phyloP scores from a whole-genome alignment of 2,888 invertebrate genomes.

The Nesidiocoris tenuis region DNA sequence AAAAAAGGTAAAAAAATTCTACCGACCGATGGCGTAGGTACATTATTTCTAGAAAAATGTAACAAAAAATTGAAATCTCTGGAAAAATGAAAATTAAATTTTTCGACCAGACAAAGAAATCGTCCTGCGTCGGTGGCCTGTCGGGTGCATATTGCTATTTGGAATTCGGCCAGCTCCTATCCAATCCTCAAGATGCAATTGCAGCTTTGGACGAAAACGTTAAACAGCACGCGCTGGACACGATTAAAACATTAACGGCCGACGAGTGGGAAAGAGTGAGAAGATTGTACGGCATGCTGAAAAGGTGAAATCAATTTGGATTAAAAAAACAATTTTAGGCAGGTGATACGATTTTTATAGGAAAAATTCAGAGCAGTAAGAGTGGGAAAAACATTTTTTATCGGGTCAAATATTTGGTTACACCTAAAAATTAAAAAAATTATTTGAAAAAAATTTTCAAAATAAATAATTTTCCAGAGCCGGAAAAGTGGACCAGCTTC shows the following conservation, averaged over 20 bases:
- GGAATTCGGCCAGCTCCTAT: not conserved
- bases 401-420: not conserved
- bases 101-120: not conserved
- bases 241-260: not conserved
- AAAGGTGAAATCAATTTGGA: slow-evolving; percentile 30
- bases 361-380: not conserved
- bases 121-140: not conserved
- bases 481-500: slow-evolving; percentile 24
- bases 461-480: slow-evolving; percentile 8
- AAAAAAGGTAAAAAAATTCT: no score
- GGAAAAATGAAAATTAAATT: no score
- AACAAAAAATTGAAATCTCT: no score
- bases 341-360: not conserved
- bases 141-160: not conserved
- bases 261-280: slow-evolving; percentile 28
- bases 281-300: slow-evolving; percentile 13
- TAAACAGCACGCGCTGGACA: not conserved
- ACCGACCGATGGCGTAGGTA: no score
- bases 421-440: no score
- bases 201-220: not conserved
- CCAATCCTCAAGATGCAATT: not conserved
- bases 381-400: not conserved
- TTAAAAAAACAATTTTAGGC: no score
- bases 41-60: no score
- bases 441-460: not conserved